These are phyloP conservation scores for Hecatera dysodea DNA, from an alignment of 2,888 invertebrate species.

Conservation along the genomic window DNA sequence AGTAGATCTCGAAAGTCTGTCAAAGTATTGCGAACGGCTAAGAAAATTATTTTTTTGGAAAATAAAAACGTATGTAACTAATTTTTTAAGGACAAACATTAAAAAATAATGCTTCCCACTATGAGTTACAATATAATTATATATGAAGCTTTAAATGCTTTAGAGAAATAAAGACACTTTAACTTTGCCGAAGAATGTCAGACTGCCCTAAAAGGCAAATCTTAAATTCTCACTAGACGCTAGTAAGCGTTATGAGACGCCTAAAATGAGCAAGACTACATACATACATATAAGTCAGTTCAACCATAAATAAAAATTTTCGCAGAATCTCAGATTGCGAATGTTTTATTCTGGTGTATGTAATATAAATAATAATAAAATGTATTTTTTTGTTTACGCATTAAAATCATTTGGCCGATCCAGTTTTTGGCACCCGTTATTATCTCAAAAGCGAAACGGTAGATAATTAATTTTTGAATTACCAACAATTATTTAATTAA, in stretches of 20 bases:
- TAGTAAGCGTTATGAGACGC: constrained; percentile 49
- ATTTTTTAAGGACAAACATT: background rate
- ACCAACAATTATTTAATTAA: constrained; percentile 33
- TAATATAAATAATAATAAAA: too few species aligned
- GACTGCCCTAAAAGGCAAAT: constrained; percentile 35
- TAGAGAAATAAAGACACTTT: background rate
- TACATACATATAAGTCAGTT: constrained; percentile 30
- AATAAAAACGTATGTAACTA: background rate
- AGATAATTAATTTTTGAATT: constrained; percentile 32
- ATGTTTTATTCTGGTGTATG: constrained; percentile 15
- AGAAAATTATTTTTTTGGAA: background rate
- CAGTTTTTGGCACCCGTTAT: constrained; percentile 21
- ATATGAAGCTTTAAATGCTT: background rate
- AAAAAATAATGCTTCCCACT: background rate
- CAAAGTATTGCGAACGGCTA: background rate
- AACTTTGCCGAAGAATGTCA: constrained; percentile 15
- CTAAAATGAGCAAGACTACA: constrained; percentile 33
- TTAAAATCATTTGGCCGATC: constrained; percentile 11
- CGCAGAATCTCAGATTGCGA: constrained; percentile 1
- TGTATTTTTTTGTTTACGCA: background rate
- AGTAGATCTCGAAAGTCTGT: background rate
- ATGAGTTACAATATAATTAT: background rate
- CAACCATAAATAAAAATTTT: constrained; percentile 21
- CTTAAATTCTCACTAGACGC: constrained; percentile 42
- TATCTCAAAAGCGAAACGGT: constrained; percentile 8